Evolutionary conservation across 2,797 vertebrate genomes (phyloP), one percentile per base, ranked within the genome.

Genomic region (Phataginus tricuspis): DNA sequence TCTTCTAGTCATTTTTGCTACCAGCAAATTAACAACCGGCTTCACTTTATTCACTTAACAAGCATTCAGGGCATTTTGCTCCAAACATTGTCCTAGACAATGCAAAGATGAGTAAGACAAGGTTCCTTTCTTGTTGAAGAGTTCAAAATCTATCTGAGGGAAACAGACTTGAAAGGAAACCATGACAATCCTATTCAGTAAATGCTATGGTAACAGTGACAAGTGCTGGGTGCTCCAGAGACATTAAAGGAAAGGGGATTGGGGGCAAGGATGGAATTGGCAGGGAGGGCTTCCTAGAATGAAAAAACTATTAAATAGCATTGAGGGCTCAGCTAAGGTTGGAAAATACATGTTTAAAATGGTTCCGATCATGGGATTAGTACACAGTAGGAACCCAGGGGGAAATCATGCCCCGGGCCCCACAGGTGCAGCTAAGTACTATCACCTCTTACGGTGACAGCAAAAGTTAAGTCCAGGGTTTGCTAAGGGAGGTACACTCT

Each of bases 391-490:
- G 49, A 51, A 37, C 57, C n/a, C 75, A 91, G 74, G 9, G 13
- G 19, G 42, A 66, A 85, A 77, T 71, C 57, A 90, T 49, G 61
- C 55, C 29, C 83, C 16, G 13, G 63, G 31, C 64, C 27, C 31
- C 45, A 55, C 2, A 82, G 39, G 0, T 80, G 45, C 72, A 59
- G 8, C 37, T 31, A 72, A 72, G 42, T 5, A 85, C 75, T 18
- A 85, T 61, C 23, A 68, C 11, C 31, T 92, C 68, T 64, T 75
- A 59, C 0, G 0, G 0, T 69, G 89, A 94, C 3, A 42, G 53
- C 37, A 95, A 78, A 94, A 92, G 77, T 72, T 71, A 64, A 78
- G 78, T 51, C n/a, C 34, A 49, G 42, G 27, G 37, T 63, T 96
- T 94, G 74, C 79, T 49, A 77, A 85, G 0, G 19, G 51, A 74